Evolutionary conservation across 2,888 invertebrate species (phyloP).

Genomic region (Marronus borbonicus): DNA sequence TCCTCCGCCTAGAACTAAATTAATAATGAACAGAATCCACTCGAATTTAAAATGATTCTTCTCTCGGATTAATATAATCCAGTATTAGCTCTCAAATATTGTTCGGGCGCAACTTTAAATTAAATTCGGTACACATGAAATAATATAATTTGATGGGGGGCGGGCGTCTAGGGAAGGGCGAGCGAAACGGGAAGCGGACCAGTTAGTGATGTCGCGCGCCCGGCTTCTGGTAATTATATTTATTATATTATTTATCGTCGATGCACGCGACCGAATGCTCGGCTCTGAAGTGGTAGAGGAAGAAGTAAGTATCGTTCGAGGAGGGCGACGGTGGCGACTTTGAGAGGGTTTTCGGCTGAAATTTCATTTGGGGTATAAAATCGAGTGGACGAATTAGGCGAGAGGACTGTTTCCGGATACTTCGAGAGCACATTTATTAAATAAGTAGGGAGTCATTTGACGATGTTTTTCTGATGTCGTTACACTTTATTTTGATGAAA

Average conservation of each 20-base stretch:
- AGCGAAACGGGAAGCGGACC: not conserved
- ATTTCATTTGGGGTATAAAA: not conserved
- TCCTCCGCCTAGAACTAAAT: conserved; percentile 35
- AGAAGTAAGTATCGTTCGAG: not conserved
- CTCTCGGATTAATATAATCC: conserved; percentile 59
- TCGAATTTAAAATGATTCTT: conserved; percentile 50
- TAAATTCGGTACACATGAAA: conserved; percentile 64
- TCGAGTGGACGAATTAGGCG: not conserved
- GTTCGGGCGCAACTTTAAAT: conserved; percentile 61
- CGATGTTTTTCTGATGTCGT: too few species aligned
- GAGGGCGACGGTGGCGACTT: too few species aligned
- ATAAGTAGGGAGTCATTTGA: too few species aligned
- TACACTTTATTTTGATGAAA: too few species aligned
- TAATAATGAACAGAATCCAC: conserved; percentile 43
- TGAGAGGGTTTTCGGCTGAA: conserved; percentile 12
- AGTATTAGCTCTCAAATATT: conserved; percentile 61
- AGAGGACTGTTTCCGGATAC: conserved; percentile 2
- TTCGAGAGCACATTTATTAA: not conserved
- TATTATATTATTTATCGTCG: conserved; percentile 63
- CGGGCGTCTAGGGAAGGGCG: not conserved
- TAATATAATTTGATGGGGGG: conserved; percentile 62
- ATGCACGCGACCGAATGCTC: conserved; percentile 55
- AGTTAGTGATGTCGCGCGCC: conserved; percentile 23
- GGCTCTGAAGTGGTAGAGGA: not conserved
- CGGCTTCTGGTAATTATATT: conserved; percentile 61